phyloP scores from a whole-genome alignment of 2,797 vertebrate species.

The Semaprochilodus insignis region DNA sequence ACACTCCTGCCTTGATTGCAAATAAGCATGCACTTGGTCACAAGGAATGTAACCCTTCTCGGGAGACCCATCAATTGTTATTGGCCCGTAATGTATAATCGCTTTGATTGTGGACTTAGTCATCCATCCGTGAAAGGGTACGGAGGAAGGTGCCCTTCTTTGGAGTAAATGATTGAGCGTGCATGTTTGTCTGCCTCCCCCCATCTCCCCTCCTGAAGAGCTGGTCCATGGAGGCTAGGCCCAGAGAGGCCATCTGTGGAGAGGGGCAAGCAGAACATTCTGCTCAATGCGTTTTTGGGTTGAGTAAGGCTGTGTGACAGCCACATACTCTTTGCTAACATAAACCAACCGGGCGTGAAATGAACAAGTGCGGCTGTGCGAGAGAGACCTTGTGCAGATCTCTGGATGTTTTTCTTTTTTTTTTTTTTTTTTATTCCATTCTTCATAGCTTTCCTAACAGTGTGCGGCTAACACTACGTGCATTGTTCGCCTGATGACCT shows the following conservation, averaged over 20 bases:
- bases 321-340: conserved; percentile 29
- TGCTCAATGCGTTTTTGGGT: conserved; percentile 26
- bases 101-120: conserved; percentile 31
- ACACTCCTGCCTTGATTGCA: background rate
- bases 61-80: conserved; percentile 12
- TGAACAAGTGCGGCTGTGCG: background rate
- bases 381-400: conserved; percentile 10
- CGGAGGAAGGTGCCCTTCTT: conserved; percentile 6
- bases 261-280: conserved; percentile 21
- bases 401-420: background rate
- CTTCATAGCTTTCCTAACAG: background rate
- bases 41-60: background rate
- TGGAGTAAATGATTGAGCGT: conserved; percentile 21
- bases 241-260: conserved; percentile 1
- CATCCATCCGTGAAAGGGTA: background rate
- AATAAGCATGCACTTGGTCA: background rate
- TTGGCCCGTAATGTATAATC: conserved; percentile 15
- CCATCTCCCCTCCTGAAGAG: background rate
- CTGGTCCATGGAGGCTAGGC: background rate
- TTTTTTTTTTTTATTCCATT: background rate
- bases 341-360: conserved; percentile 29
- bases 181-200: conserved; percentile 2
- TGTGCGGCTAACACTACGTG: background rate
- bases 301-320: conserved; percentile 23
- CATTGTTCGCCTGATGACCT: background rate